A percentile compares a stretch with the other conserved stretches of the same genome.
phyloP scores from a whole-genome alignment of 2,113 vertebrate species.

The Gnathochromis pfefferi region DNA sequence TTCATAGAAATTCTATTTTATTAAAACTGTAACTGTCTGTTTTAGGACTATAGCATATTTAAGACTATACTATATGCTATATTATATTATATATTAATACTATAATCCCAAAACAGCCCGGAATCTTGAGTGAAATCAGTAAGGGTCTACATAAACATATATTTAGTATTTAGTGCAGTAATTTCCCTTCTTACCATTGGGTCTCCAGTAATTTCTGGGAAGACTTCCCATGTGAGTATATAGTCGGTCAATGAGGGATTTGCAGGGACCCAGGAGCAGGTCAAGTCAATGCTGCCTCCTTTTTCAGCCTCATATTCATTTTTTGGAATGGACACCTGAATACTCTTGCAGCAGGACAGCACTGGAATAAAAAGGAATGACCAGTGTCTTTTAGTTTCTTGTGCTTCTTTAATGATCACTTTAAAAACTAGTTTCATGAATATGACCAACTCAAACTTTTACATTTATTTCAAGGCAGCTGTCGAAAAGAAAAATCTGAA shows the following conservation, averaged over 20 bases:
- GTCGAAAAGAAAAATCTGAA: background rate
- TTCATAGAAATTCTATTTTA: background rate
- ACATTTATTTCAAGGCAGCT: background rate
- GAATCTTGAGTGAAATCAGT: background rate
- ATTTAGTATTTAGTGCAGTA: background rate
- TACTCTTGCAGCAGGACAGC: conserved; percentile 44
- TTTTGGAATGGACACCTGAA: conserved; percentile 67
- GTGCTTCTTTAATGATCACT: background rate
- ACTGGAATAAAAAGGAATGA: conserved; percentile 54
- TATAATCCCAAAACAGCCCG: background rate
- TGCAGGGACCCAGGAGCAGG: conserved; percentile 67
- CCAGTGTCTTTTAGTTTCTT: background rate
- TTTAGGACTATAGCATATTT: background rate
- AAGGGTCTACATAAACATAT: background rate
- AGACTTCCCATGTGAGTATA: conserved; percentile 58
- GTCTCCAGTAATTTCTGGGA: background rate
- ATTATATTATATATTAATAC: background rate
- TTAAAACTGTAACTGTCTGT: background rate
- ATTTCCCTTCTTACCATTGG: conserved; percentile 27
- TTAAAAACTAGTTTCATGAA: background rate
- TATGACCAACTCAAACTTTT: background rate
- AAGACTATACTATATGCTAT: background rate
- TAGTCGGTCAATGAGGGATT: rapidly evolving
- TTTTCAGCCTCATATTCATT: conserved; percentile 50
- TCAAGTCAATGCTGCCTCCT: conserved; percentile 62